Conservation (phyloP, 2,113 vertebrate species). For the Thalassarche chlororhynchos region DNA sequence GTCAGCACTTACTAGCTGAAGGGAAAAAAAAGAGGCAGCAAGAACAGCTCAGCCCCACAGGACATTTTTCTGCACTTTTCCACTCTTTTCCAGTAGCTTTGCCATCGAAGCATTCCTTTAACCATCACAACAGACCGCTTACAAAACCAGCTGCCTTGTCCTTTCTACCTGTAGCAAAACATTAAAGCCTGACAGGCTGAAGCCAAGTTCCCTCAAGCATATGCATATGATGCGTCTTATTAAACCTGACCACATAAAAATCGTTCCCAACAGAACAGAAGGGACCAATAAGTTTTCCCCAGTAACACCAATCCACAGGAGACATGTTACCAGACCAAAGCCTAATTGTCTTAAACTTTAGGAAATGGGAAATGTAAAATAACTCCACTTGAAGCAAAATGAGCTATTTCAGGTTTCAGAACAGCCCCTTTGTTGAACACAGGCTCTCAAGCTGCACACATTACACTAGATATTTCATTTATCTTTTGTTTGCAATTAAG, state of each 20-base stretch:
- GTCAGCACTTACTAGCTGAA: not conserved
- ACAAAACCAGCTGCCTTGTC: not conserved
- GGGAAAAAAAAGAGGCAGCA: not conserved
- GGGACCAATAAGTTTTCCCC: not conserved
- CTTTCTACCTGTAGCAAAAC: not conserved
- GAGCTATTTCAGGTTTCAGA: not conserved
- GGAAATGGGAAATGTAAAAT: not conserved
- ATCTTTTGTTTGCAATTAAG: not conserved
- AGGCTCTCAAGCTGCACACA: not conserved
- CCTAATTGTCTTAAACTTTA: not conserved
- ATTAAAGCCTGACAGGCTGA: not conserved
- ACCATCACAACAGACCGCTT: not conserved
- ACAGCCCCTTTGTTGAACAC: not conserved
- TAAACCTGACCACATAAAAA: not conserved
- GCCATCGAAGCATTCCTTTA: conserved; percentile 6
- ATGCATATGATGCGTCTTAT: not conserved
- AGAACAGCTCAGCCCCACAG: not conserved
- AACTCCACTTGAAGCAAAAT: not conserved
- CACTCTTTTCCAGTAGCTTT: conserved; percentile 35
- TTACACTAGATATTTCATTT: not conserved
- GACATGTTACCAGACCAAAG: not conserved
- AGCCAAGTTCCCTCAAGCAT: not conserved
- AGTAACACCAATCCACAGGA: not conserved
- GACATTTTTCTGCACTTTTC: conserved; percentile 16
- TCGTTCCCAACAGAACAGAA: not conserved